Base-by-base conservation (phyloP, 2,797 vertebrate species). In the Megalops cyprinoides region DNA sequence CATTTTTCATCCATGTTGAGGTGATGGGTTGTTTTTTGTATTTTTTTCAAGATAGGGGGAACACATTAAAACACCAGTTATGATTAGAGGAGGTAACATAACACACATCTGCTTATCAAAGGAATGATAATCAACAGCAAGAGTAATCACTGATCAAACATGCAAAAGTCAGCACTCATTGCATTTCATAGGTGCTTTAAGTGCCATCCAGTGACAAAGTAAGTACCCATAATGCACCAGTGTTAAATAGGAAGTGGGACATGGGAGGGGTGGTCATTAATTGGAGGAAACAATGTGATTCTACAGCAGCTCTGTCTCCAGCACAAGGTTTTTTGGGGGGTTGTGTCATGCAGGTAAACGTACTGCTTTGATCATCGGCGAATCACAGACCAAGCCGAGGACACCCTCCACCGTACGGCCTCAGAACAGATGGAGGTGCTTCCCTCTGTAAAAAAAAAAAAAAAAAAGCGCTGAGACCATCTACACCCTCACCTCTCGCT, bases 41-140 rank as follows among this genome's bases (percentile, higher is more conserved):
- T 25, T 2, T 1, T 65, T 65, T 34, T 65, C 34, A 34, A 31
- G 25, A 31, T 15, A 31, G 31, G 60, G 60, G 60, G 60, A 34
- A 65, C n/a, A n/a, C n/a, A n/a, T n/a, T n/a, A n/a, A n/a, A n/a
- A n/a, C n/a, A n/a, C n/a, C n/a, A n/a, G n/a, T n/a, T n/a, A n/a
- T n/a, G n/a, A n/a, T n/a, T n/a, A n/a, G 28, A 31, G 28, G 14
- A 65, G 6, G 14, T 12, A 12, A 65, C 28, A 31, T 34, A 34
- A 65, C 60, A 31, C 23, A n/a, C 25, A 65, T 65, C 60, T 31
- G 12, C 60, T 65, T 65, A 65, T 65, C 60, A 65, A 65, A 65
- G 60, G 25, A 34, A 65, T 12, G 34, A 31, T 34, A 34, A 65
- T 65, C 60, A 65, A 65, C 60, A 34, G 28, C 60, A 12, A 65